phyloP scores from a whole-genome alignment of 92 coral and sea anemone genomes.

The Actinernus sp. region DNA sequence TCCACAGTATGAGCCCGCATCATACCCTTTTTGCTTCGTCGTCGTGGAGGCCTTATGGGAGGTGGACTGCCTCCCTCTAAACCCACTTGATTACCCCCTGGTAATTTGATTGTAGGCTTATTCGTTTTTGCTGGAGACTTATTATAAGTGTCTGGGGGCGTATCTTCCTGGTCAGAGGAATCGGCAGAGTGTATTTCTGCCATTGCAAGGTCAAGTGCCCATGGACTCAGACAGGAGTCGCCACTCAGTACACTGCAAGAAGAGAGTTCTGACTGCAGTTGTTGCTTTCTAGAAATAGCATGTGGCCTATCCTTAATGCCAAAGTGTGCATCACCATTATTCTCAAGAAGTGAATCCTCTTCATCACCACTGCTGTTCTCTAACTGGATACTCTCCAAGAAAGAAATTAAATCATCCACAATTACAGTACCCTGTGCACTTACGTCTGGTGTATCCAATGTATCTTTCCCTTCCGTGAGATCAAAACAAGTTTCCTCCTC shows the following conservation, averaged over 20 bases:
- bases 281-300: constrained; percentile 23
- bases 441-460: constrained; percentile 60
- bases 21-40: constrained; percentile 75
- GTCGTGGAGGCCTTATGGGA: constrained; percentile 85
- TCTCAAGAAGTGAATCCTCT: constrained; percentile 31
- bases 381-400: constrained; percentile 62
- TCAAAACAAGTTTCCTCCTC: constrained; percentile 54
- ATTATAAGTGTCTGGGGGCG: constrained; percentile 16
- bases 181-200: constrained; percentile 85
- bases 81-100: constrained; percentile 1
- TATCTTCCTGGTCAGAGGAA: constrained; percentile 79
- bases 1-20: constrained; percentile 73
- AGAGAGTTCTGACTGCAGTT: constrained; percentile 66
- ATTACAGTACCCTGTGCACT: constrained; percentile 55
- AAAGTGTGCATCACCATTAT: background rate
- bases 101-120: constrained; percentile 9
- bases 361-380: constrained; percentile 84
- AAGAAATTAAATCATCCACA: constrained; percentile 83
- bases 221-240: constrained; percentile 83
- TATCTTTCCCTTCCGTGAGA: constrained; percentile 41
- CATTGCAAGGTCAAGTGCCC: constrained; percentile 82
- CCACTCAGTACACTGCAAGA: constrained; percentile 68
- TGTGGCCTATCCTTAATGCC: constrained; percentile 1
- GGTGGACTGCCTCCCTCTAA: constrained; percentile 31
- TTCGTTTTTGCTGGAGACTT: constrained; percentile 24